Evolutionary conservation across 2,888 invertebrate genomes (phyloP).

Genomic region (Flexamia atlantica): DNA sequence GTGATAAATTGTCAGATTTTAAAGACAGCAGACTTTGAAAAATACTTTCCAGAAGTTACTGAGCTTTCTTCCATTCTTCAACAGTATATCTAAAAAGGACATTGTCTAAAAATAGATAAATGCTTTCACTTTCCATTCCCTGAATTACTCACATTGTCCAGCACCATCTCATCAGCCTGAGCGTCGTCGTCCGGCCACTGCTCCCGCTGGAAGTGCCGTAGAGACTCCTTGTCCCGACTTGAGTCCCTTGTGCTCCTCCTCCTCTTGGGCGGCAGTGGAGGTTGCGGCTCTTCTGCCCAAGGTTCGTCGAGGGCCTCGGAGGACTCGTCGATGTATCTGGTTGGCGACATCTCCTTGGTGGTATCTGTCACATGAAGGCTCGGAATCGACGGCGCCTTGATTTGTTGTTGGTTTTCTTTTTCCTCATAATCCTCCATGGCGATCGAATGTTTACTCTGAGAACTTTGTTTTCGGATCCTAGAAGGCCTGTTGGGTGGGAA

Average conservation of each 20-base stretch:
- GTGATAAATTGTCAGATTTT: no score
- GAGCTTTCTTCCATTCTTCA: no score
- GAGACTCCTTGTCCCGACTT: slow-evolving; percentile 63
- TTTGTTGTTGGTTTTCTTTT: slow-evolving; percentile 44
- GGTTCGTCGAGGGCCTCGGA: slow-evolving; percentile 68
- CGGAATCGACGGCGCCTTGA: slow-evolving; percentile 65
- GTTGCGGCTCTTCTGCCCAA: slow-evolving; percentile 61
- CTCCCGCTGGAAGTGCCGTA: slow-evolving; percentile 61
- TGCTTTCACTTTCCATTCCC: no score
- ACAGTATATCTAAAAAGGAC: no score
- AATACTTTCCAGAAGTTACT: no score
- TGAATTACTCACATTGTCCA: slow-evolving; percentile 59
- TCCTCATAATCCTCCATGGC: slow-evolving; percentile 49
- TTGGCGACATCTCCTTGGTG: slow-evolving; percentile 58
- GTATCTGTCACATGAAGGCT: slow-evolving; percentile 63
- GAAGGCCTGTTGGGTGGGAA: slow-evolving; percentile 75
- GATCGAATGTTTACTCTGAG: slow-evolving; percentile 62
- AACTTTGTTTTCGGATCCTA: slow-evolving; percentile 61
- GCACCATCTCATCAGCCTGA: slow-evolving; percentile 57
- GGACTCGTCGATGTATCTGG: slow-evolving; percentile 64
- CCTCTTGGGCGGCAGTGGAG: slow-evolving; percentile 70
- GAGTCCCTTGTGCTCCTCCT: slow-evolving; percentile 69
- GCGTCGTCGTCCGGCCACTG: slow-evolving; percentile 65
- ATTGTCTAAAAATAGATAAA: no score
- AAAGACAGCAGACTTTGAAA: no score